Conservation (phyloP, 2,113 vertebrate species). For the Pelecanus crispus region DNA sequence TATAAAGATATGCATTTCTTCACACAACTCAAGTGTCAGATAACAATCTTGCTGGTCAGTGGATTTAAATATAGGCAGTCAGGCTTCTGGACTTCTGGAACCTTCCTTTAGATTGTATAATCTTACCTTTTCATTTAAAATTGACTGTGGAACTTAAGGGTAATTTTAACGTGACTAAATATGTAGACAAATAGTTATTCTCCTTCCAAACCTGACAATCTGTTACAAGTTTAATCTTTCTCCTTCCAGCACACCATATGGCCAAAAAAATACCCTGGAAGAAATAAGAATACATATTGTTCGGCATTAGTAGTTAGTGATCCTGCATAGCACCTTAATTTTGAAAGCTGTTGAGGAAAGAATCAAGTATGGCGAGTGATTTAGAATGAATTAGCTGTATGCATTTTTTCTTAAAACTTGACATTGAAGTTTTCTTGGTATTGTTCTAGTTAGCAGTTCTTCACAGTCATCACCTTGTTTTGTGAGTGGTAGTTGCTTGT, state of each 20-base stretch:
- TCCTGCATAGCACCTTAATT: background rate
- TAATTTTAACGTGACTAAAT: background rate
- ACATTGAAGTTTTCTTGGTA: background rate
- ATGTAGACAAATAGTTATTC: background rate
- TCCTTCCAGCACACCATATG: background rate
- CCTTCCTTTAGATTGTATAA: background rate
- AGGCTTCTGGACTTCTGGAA: background rate
- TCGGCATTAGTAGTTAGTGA: background rate
- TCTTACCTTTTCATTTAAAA: background rate
- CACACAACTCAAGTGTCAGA: background rate
- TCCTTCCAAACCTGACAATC: background rate
- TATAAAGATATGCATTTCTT: background rate
- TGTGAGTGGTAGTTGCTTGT: background rate
- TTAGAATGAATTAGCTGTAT: background rate
- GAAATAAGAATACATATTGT: background rate
- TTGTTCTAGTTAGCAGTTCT: background rate
- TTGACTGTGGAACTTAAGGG: background rate
- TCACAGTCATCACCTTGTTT: background rate
- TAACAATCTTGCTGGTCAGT: background rate
- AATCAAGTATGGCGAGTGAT: background rate
- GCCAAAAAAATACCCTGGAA: background rate
- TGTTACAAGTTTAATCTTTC: background rate
- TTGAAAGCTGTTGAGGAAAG: background rate
- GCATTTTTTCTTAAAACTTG: background rate
- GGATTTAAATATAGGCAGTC: background rate